Evolutionary conservation across 23 tunicate genomes (phyloP), one percentile per base, ranked within the genome.

Genomic region (Diplosoma virens): DNA sequence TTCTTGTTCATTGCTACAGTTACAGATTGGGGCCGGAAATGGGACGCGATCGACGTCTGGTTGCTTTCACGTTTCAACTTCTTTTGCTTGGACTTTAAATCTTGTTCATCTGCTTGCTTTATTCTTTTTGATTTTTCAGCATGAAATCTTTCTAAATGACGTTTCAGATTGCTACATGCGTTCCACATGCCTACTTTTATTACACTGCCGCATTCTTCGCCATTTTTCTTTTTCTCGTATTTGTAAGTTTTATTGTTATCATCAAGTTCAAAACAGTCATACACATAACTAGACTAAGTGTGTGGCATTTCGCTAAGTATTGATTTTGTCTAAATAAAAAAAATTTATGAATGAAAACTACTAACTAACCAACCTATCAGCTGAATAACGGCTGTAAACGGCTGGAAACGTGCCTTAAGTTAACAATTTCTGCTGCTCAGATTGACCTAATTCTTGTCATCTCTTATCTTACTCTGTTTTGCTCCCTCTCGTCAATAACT

Each of bases 71-170:
- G 24, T 20, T 61, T 6, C 69, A 5, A 27, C 30, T 61, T 28
- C 35, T 61, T 61, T 3, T 34, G n/a, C 35, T 29, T 61, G 28
- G 30, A 55, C 23, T 4, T 11, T 9, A 55, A 61, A 9, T 61
- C 69, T 61, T 61, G n/a, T 61, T 61, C 69, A 61, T 61, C 69
- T 61, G 69, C 35, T 29, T 61, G 34, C 69, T 61, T 61, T 29
- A 61, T 35, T 27, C 35, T 18, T 29, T 61, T 61, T 29, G 23
- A 61, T 61, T 26, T 29, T 61, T 61, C 9, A 6, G 17, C 35
- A 61, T 61, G 69, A 22, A 3, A 29, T 61, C 69, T 61, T 61
- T 61, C 35, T 29, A 61, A 27, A 29, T 61, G 69, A 16, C 35
- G 69, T 29, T 61, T 61, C 35, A 61, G 30, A 29, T 61, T 61